phyloP scores from a whole-genome alignment of 2,797 vertebrate genomes.

The Meda fulgida region DNA sequence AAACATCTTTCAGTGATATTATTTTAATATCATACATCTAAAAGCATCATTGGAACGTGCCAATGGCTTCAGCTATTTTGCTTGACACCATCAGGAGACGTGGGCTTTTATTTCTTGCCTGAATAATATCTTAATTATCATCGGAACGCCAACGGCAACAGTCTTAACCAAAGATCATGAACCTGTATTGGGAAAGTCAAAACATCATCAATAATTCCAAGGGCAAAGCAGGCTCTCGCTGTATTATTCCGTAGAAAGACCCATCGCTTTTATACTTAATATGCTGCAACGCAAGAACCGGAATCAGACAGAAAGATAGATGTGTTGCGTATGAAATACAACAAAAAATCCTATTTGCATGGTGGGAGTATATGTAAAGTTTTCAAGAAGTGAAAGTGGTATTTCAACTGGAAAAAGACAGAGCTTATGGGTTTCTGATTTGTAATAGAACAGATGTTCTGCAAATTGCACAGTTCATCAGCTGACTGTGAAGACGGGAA shows the following conservation, averaged over 20 bases:
- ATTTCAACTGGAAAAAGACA: background rate
- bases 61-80: background rate
- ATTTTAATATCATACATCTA: background rate
- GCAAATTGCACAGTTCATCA: constrained; percentile 54
- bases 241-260: constrained; percentile 40
- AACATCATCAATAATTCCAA: constrained; percentile 52
- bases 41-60: background rate
- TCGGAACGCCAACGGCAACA: background rate
- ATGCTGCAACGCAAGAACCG: background rate
- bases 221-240: constrained; percentile 10
- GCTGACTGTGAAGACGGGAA: constrained; percentile 35
- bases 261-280: constrained; percentile 19
- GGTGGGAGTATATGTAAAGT: constrained; percentile 22
- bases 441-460: constrained; percentile 60
- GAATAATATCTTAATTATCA: constrained; percentile 8
- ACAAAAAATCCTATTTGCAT: constrained; percentile 38
- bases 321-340: constrained; percentile 31
- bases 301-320: constrained; percentile 43
- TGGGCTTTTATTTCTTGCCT: background rate
- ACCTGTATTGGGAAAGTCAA: constrained; percentile 7
- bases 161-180: constrained; percentile 25
- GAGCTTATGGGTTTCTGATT: constrained; percentile 43
- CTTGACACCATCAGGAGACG: background rate
- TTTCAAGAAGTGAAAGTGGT: constrained; percentile 41
- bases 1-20: constrained; percentile 3